Conservation (phyloP, 92 coral and sea anemone genomes). For the Phenganax stokvisi region DNA sequence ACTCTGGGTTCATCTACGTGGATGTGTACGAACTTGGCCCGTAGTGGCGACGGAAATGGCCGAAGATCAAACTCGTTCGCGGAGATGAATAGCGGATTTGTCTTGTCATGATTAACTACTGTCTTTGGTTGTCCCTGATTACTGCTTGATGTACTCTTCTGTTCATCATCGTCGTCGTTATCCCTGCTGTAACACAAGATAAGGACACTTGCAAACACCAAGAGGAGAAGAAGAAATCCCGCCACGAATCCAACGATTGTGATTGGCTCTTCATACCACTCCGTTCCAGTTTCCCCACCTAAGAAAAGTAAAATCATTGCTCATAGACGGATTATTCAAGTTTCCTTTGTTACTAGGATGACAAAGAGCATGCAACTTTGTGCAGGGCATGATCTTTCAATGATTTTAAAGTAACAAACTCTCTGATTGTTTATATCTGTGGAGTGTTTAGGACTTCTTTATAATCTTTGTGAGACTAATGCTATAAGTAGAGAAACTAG, state of each 20-base stretch:
- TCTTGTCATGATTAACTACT: background rate
- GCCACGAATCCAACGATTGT: constrained; percentile 39
- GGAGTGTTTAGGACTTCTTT: too few species aligned
- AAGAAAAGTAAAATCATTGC: background rate
- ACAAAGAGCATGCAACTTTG: too few species aligned
- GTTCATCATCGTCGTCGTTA: constrained; percentile 21
- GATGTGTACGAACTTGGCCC: constrained; percentile 36
- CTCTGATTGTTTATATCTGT: too few species aligned
- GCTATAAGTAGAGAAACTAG: too few species aligned
- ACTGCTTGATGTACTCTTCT: background rate
- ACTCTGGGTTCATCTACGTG: constrained; percentile 11
- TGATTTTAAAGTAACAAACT: too few species aligned
- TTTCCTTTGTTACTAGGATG: too few species aligned
- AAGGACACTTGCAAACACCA: constrained; percentile 33
- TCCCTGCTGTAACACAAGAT: constrained; percentile 29
- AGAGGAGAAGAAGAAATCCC: constrained; percentile 23
- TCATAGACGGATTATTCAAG: background rate
- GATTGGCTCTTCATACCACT: constrained; percentile 40
- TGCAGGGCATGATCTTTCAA: too few species aligned
- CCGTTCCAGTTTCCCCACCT: constrained; percentile 23
- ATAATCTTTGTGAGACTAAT: too few species aligned
- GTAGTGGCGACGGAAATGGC: constrained; percentile 25
- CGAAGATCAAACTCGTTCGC: constrained; percentile 35
- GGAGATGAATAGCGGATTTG: constrained; percentile 18
- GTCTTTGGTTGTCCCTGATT: background rate